Conservation (phyloP, 2,888 invertebrate genomes). For the Druceiella hillmani region DNA sequence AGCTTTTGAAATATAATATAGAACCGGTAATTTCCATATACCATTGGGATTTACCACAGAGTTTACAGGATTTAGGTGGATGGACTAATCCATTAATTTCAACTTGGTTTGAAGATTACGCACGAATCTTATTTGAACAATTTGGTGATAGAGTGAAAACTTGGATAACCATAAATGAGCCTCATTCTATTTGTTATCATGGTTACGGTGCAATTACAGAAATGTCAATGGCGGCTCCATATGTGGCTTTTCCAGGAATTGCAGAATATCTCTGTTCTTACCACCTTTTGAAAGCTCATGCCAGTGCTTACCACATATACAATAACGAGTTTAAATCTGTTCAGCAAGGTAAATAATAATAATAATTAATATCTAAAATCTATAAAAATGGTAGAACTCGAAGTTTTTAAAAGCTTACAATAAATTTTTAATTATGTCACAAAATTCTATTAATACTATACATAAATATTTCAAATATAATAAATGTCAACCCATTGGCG, state of each 20-base stretch:
- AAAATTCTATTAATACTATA: no score
- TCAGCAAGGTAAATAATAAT: constrained; percentile 35
- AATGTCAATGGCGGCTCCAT: constrained; percentile 30
- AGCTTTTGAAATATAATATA: no score
- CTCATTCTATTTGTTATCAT: constrained; percentile 29
- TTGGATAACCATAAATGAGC: constrained; percentile 56
- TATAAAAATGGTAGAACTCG: no score
- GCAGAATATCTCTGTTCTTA: constrained; percentile 48
- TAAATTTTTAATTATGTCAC: no score
- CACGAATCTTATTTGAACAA: constrained; percentile 30
- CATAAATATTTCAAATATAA: no score
- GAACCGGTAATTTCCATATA: no score
- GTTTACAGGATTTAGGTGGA: constrained; percentile 31
- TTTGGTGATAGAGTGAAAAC: constrained; percentile 37
- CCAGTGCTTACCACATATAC: constrained; percentile 48
- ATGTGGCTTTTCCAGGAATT: constrained; percentile 30
- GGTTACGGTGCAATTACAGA: constrained; percentile 34
- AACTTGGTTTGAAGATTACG: constrained; percentile 33
- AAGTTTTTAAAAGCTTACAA: no score
- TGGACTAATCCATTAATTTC: constrained; percentile 29
- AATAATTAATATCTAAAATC: no score
- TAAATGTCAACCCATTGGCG: no score
- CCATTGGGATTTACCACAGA: constrained; percentile 49
- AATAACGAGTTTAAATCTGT: constrained; percentile 34
- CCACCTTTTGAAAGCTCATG: constrained; percentile 51